A percentile compares a stretch with the other conserved stretches of the same genome.
Conservation (phyloP, 92 coral and sea anemone species). For the Phenganax marumi region DNA sequence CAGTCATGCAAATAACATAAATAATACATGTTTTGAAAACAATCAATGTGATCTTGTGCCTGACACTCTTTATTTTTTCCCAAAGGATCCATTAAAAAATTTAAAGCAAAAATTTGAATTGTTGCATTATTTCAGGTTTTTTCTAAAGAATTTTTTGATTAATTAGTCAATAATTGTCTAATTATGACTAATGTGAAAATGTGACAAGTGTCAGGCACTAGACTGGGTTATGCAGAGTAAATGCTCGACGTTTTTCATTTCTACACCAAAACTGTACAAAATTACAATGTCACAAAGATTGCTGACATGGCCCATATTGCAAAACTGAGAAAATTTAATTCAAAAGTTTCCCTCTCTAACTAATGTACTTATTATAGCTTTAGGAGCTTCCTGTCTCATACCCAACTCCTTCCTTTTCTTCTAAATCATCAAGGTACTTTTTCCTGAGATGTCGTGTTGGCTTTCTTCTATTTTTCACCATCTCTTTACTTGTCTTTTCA, state of each 20-base stretch:
- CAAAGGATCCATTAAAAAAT: not conserved
- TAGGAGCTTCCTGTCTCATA: not conserved
- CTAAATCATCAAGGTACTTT: not conserved
- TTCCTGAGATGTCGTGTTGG: not conserved
- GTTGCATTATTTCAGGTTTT: not conserved
- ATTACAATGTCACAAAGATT: constrained; percentile 5
- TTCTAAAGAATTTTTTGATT: not conserved
- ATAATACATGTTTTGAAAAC: not conserved
- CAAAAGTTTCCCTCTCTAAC: not conserved
- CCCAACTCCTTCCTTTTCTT: not conserved
- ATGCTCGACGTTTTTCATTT: not conserved
- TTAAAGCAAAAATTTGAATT: not conserved
- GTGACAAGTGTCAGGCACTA: not conserved
- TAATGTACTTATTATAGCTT: not conserved
- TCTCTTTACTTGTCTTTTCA: not conserved
- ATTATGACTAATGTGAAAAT: not conserved
- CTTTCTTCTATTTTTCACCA: not conserved
- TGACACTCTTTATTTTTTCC: constrained; percentile 1
- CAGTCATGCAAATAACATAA: not conserved
- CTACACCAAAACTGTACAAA: not conserved
- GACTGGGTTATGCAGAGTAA: not conserved
- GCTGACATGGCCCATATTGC: not conserved
- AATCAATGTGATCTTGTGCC: not conserved
- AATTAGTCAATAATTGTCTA: not conserved
- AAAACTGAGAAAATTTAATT: not conserved